Base-by-base conservation (phyloP, 2,888 invertebrate genomes). In the Erannis defoliaria region DNA sequence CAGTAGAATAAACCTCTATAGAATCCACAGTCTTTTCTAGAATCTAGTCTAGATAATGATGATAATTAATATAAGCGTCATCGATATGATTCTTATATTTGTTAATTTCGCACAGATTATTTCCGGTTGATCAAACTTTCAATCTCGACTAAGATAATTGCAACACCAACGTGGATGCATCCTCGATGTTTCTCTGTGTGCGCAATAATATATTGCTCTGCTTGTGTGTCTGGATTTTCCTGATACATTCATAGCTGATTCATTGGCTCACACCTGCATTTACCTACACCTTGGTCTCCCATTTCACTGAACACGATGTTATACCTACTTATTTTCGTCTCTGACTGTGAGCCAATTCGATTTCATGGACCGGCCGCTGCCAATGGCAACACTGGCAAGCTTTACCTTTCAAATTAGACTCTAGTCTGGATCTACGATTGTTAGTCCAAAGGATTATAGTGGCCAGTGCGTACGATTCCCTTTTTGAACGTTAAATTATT, bases 271-370 rank as follows among this genome's bases (percentile, higher is more conserved):
- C 78, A 78, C 79, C 79, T 80, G 80, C 71, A 78, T 70, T 67
- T 61, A 67, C 31, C 46, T 33, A 19, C 5, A 74, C 74, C 74
- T 76, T 78, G 70, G 72, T 70, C 76, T 83, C 75, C 71, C 72
- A 72, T 83, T 83, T 82, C 78, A 80, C 71, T 73, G 82, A 78
- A 78, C 76, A 74, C 73, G 75, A 78, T 77, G 77, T 77, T 77
- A 78, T 80, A 84, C 74, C 76, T 82, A 79, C 85, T 86, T 90
- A 90, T 91, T 91, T 90, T 86, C 79, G 89, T 86, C 82, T 80
- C 87, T 88, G 90, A 88, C 85, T 85, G 84, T 80, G 82, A 84
- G 89, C 92, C 91, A 90, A 91, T 87, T 89, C 88, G 86, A 90
- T 91, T 89, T 88, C 86, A 89, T 83, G 88, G 83, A 76, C 80